Base-by-base conservation (phyloP, 2,113 vertebrate genomes). In the Caranx ignobilis region DNA sequence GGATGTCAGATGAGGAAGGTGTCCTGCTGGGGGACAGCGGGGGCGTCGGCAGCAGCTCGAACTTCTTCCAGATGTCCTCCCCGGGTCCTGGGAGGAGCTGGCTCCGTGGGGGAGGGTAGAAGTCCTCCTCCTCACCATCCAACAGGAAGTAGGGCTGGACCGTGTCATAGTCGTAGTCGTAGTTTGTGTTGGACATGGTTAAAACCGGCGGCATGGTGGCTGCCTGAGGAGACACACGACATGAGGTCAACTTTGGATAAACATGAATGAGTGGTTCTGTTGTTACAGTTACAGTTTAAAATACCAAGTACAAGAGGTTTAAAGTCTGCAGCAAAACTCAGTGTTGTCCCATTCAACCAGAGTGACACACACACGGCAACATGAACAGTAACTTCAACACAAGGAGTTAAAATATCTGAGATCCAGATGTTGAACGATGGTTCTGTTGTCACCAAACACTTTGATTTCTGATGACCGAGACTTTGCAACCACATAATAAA, bases 131-230 rank as follows among this genome's bases (percentile, higher is more conserved):
- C 52, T 97, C 96, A 35, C 95, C 95, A 34, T 96, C 95, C 60
- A 94, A 95, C 85, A 96, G 95, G 92, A 97, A 98, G 79, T 95
- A 98, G 1, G 96, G 97, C 93, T 97, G 96, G 54, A 97, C 86
- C 0, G 95, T 93, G 92, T 98, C 97, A 45, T 97, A 97, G 79
- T 98, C 97, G 54, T 96, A 96, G 35, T 98, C 96, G 50, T 97
- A 97, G 88, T 96, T 96, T 60, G 94, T 95, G 89, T 91, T 95
- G 86, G 93, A 72, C 83, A 92, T 93, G 85, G 90, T 93, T 35
- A 95, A 85, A 78, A 92, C 95, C 63, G 95, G 94, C 79, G 96
- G 96, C 97, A 97, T 97, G 68, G 64, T 82, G 81, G 76, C 85
- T 0, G 57, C 71, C 81, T 85, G 77, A 0, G 34, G 39, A 59